These are phyloP conservation scores for Petrophora chlorosata DNA, from an alignment of 2,888 invertebrate genomes.

Conservation along the genomic window DNA sequence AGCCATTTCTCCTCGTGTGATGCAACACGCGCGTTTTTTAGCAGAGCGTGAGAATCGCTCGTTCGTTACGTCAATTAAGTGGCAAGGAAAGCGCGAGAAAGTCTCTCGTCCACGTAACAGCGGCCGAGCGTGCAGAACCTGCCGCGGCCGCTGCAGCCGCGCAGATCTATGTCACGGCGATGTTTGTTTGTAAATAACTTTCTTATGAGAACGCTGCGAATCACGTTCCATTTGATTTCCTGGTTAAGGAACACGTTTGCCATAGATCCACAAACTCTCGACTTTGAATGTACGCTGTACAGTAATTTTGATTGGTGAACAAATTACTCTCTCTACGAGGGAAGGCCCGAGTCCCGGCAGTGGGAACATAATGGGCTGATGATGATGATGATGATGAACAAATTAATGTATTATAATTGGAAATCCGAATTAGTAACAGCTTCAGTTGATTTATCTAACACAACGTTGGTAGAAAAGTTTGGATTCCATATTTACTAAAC, in stretches of 20 bases:
- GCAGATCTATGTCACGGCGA: slow-evolving; percentile 72
- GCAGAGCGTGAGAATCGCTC: slow-evolving; percentile 74
- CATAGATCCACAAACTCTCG: no score
- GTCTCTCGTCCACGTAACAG: slow-evolving; percentile 71
- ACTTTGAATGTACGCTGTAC: no score
- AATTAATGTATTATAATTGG: no score
- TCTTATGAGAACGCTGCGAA: slow-evolving; percentile 42
- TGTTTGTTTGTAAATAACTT: slow-evolving; percentile 75
- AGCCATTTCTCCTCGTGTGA: slow-evolving; percentile 80
- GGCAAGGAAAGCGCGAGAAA: slow-evolving; percentile 81
- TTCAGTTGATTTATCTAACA: no score
- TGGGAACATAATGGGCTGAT: no score
- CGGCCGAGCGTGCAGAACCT: slow-evolving; percentile 51
- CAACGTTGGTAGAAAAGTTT: no score
- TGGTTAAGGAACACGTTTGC: slow-evolving; percentile 46
- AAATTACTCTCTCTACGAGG: no score
- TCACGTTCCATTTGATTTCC: slow-evolving; percentile 57
- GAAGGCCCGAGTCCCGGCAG: no score
- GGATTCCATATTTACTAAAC: no score
- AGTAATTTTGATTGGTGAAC: no score
- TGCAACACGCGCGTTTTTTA: slow-evolving; percentile 76
- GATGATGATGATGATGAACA: no score
- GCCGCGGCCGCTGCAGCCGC: slow-evolving; percentile 45
- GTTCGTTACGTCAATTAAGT: slow-evolving; percentile 81
- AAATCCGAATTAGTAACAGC: no score